phyloP scores from a whole-genome alignment of 2,888 invertebrate species.

The Oegoconia quadripuncta region DNA sequence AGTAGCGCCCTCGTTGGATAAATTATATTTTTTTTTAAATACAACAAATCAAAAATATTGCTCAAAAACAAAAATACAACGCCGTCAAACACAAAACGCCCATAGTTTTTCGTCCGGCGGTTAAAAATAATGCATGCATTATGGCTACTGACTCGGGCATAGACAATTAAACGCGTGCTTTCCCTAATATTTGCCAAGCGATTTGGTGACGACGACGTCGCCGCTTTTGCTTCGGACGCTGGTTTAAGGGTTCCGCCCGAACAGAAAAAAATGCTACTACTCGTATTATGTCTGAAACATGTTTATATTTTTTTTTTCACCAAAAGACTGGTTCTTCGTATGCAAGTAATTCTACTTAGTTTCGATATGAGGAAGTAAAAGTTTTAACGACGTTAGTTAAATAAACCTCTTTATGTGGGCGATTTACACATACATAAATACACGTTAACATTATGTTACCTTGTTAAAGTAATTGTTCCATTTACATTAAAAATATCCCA shows the following conservation, averaged over 20 bases:
- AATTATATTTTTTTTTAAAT: no score
- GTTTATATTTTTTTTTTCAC: background rate
- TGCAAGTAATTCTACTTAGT: no score
- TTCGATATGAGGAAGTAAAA: no score
- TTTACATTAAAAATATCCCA: slow-evolving; percentile 26
- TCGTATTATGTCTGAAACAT: background rate
- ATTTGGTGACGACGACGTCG: slow-evolving; percentile 48
- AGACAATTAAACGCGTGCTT: slow-evolving; percentile 71
- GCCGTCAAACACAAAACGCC: no score
- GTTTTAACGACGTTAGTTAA: no score
- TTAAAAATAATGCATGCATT: slow-evolving; percentile 48
- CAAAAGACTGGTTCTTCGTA: no score
- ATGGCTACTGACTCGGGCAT: slow-evolving; percentile 36
- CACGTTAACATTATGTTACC: background rate
- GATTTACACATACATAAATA: background rate
- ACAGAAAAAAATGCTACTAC: slow-evolving; percentile 1
- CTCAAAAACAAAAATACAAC: no score
- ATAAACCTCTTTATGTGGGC: no score
- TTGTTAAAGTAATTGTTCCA: slow-evolving; percentile 12
- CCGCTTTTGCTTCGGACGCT: slow-evolving; percentile 25
- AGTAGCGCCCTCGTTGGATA: no score
- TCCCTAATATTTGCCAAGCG: slow-evolving; percentile 67
- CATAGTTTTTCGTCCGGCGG: no score
- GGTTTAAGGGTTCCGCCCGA: slow-evolving; percentile 16
- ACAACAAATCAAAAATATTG: no score